Conservation (phyloP, 2,113 vertebrate genomes). For the Mastomys coucha region DNA sequence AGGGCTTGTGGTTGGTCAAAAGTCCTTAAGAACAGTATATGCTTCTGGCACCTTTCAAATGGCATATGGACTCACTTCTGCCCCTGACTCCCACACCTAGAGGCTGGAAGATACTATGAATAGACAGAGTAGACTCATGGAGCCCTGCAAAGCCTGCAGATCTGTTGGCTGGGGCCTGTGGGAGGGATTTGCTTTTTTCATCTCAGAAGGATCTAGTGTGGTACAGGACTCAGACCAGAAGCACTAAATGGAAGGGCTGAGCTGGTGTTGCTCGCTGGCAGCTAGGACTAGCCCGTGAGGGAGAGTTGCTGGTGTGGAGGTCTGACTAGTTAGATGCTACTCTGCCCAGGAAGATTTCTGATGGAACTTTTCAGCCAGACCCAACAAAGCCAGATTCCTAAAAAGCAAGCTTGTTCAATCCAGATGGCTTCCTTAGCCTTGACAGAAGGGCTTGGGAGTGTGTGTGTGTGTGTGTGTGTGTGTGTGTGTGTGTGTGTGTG, state of each 20-base stretch:
- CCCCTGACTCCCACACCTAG: not conserved
- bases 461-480: not conserved
- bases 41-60: not conserved
- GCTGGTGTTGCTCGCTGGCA: not conserved
- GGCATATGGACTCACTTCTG: not conserved
- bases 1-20: not conserved
- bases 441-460: constrained; percentile 13
- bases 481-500: not conserved
- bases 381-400: constrained; percentile 68
- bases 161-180: rapidly evolving
- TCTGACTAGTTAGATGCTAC: not conserved
- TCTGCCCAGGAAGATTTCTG: constrained; percentile 37
- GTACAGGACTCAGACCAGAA: not conserved
- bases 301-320: not conserved
- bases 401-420: constrained; percentile 63
- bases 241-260: not conserved
- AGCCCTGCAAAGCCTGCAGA: not conserved
- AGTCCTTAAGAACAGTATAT: not conserved
- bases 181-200: not conserved
- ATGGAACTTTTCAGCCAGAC: constrained; percentile 27
- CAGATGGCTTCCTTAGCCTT: constrained; percentile 69
- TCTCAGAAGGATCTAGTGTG: not conserved
- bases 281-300: not conserved
- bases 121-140: not conserved
- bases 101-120: not conserved